phyloP scores from a whole-genome alignment of 2,888 invertebrate genomes.

The Andrena hattorfiana region DNA sequence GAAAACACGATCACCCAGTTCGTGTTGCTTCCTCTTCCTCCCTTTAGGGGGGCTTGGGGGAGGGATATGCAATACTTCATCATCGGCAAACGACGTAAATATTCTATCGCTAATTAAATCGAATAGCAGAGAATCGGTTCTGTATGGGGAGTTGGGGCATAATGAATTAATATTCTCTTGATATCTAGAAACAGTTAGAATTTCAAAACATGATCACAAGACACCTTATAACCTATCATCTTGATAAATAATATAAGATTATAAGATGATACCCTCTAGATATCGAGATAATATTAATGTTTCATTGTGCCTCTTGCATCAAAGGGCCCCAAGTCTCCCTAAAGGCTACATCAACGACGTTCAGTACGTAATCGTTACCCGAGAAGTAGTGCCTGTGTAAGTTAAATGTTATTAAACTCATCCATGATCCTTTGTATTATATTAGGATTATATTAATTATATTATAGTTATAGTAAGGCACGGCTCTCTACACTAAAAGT shows the following conservation, averaged over 20 bases:
- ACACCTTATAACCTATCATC: too few relatives aligned
- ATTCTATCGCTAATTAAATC: slow-evolving; percentile 32
- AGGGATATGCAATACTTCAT: too few relatives aligned
- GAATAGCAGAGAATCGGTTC: slow-evolving; percentile 64
- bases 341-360: slow-evolving; percentile 37
- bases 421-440: slow-evolving; percentile 54
- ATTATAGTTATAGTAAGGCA: slow-evolving; percentile 41
- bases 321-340: too few relatives aligned
- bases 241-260: too few relatives aligned
- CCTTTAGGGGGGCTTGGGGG: too few relatives aligned
- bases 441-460: slow-evolving; percentile 33
- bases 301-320: too few relatives aligned
- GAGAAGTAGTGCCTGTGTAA: slow-evolving; percentile 60
- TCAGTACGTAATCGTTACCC: slow-evolving; percentile 56
- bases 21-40: too few relatives aligned
- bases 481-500: slow-evolving; percentile 68
- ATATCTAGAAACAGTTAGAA: too few relatives aligned
- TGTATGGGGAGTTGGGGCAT: slow-evolving; percentile 16
- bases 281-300: too few relatives aligned
- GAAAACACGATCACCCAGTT: neutral
- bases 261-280: too few relatives aligned
- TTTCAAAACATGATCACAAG: too few relatives aligned
- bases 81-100: slow-evolving; percentile 3
- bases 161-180: too few relatives aligned
- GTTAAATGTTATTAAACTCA: slow-evolving; percentile 58